These are phyloP conservation scores for Aspidoscelis tigris DNA, from an alignment of 2,113 vertebrate species.

Conservation along the genomic window DNA sequence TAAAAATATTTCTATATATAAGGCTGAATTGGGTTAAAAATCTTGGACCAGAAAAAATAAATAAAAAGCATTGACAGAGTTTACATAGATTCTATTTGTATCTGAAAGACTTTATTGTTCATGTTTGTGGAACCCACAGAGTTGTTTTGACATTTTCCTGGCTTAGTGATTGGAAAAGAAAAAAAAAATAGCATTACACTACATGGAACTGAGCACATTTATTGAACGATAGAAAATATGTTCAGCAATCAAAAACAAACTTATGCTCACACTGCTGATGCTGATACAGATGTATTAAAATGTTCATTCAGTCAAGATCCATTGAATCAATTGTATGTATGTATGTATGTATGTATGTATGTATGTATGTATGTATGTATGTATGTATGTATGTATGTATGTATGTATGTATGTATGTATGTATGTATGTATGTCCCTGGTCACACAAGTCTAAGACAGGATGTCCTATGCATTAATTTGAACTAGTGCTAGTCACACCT, in stretches of 20 bases:
- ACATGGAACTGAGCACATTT: not conserved
- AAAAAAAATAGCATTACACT: constrained; percentile 15
- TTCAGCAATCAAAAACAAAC: not conserved
- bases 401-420: too few species aligned
- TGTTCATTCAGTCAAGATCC: not conserved
- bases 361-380: too few species aligned
- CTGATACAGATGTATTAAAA: not conserved
- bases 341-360: too few species aligned
- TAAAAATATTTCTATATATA: constrained; percentile 27
- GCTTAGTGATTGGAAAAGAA: constrained; percentile 6
- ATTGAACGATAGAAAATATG: not conserved
- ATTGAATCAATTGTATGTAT: not conserved
- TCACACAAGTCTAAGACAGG: too few species aligned
- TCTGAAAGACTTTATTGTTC: not conserved
- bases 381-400: too few species aligned
- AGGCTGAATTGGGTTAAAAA: constrained; percentile 42
- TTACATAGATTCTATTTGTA: constrained; percentile 7
- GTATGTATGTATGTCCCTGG: too few species aligned
- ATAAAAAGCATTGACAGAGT: constrained; percentile 34
- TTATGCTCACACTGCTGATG: not conserved
- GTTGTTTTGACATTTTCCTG: not conserved
- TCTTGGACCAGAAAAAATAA: constrained; percentile 27
- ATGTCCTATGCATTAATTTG: too few species aligned
- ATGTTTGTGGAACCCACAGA: not conserved
- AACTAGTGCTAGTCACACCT: too few species aligned